Base-by-base conservation (phyloP, 2,113 vertebrate genomes). In the Hypomesus transpacificus region DNA sequence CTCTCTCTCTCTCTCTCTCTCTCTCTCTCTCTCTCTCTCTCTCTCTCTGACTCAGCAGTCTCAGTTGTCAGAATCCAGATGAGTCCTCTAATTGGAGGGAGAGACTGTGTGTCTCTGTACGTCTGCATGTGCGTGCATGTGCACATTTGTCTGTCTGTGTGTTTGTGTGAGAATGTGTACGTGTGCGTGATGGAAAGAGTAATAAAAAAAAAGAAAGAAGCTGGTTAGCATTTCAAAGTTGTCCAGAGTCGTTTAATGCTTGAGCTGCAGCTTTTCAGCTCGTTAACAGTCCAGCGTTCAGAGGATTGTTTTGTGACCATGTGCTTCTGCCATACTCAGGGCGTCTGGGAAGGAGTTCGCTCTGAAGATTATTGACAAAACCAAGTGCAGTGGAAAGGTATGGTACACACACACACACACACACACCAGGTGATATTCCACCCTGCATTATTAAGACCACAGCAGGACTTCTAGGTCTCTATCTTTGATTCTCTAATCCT, bases 301-400 rank as follows among this genome's bases (percentile, higher is more conserved):
- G 34, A 66, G 59, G 53, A 26, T 4, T 73, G 64, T 56, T 76
- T 75, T 73, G 39, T 56, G n/a, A 20, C 74, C 66, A 80, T 82
- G 4, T 86, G 68, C 60, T 9, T 20, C 75, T 71, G 86, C 66
- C 82, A 24, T 86, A 51, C 74, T 51, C 84, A 99, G 97, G 83
- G 94, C 93, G 60, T 98, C 95, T 0, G 95, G 97, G 81, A 96
- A 95, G 81, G 96, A 99, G 84, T 99, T 94, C 88, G 97, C 97
- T 1, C 88, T 99, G 81, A 99, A 99, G 91, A 98, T 98, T 84
- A 98, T 99, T 75, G 95, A 99, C 91, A 99, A 99, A 85, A 92
- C 91, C 83, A 98, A 97, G 82, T 99, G 97, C 82, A 94, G 93
- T 72, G 97, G 96, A 84, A 99, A 99, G 95, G 97, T 96, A 91